Percentiles rank a stretch among this genome's conserved stretches.
Evolutionary conservation across 37 sponge, comb jelly and placozoan species (phyloP).

Genomic region (Tethya wilhelma): DNA sequence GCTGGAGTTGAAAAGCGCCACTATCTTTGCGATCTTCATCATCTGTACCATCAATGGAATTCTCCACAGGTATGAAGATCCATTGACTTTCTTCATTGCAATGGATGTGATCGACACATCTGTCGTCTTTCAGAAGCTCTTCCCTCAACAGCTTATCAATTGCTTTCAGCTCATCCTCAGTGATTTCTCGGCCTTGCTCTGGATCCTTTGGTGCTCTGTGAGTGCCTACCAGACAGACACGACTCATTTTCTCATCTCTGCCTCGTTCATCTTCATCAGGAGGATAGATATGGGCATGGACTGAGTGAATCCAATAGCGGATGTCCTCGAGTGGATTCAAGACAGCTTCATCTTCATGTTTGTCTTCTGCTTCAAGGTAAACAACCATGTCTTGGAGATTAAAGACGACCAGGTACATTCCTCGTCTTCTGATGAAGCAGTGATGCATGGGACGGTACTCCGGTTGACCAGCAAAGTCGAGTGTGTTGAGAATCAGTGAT

Average conservation of each 20-base stretch:
- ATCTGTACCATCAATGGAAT: slow-evolving; percentile 22
- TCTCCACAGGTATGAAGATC: slow-evolving; percentile 38
- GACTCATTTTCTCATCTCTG: background rate
- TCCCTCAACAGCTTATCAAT: slow-evolving; percentile 16
- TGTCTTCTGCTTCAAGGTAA: background rate
- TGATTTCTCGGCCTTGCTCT: slow-evolving; percentile 12
- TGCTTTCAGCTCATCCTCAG: no score
- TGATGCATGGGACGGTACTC: slow-evolving; percentile 76
- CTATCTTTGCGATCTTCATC: slow-evolving; percentile 17
- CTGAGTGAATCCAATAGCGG: slow-evolving; percentile 62
- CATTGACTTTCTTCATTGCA: no score
- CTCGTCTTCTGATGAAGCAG: slow-evolving; percentile 69
- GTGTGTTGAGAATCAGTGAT: slow-evolving; percentile 17
- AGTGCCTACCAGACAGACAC: slow-evolving; percentile 58
- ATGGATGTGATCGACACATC: slow-evolving; percentile 14
- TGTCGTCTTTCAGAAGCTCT: background rate
- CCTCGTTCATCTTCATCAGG: background rate
- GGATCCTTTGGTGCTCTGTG: slow-evolving; percentile 10
- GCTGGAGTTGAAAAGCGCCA: slow-evolving; percentile 38
- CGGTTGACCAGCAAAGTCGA: slow-evolving; percentile 77
- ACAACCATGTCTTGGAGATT: slow-evolving; percentile 17
- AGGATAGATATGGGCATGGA: slow-evolving; percentile 52
- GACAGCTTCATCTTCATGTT: background rate
- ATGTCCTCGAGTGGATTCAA: slow-evolving; percentile 10
- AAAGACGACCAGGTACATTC: slow-evolving; percentile 58